Evolutionary conservation across 2,888 invertebrate species (phyloP).

Genomic region (Sturmia bella): DNA sequence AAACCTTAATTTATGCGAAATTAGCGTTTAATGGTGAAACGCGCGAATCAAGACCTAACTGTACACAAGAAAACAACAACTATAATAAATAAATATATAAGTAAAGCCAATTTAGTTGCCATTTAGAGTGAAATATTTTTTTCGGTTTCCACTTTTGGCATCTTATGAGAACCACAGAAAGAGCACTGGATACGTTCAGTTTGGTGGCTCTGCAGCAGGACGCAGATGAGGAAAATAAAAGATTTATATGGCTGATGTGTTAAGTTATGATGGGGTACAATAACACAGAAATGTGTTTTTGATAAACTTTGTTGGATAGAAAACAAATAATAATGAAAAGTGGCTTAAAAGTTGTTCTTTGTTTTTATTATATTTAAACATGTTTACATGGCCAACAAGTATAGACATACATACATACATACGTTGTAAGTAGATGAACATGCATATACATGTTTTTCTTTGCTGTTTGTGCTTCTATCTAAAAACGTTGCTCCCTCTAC

Average conservation of each 20-base stretch:
- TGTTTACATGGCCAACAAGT: constrained; percentile 70
- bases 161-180: not conserved
- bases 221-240: constrained; percentile 53
- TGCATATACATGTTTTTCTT: constrained; percentile 58
- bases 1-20: too few relatives aligned
- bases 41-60: too few relatives aligned
- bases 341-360: constrained; percentile 45
- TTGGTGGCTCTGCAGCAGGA: not conserved
- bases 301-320: constrained; percentile 76
- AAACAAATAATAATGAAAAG: constrained; percentile 43
- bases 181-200: not conserved
- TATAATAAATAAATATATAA: constrained; percentile 63
- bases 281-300: constrained; percentile 75
- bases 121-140: constrained; percentile 72
- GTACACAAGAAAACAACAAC: constrained; percentile 49
- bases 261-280: constrained; percentile 74
- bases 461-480: not conserved
- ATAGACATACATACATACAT: too few relatives aligned
- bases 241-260: constrained; percentile 79
- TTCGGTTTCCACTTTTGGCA: constrained; percentile 4
- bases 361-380: constrained; percentile 61
- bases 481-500: constrained; percentile 44
- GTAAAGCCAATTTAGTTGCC: constrained; percentile 79
- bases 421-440: too few relatives aligned
- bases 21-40: too few relatives aligned